Base-by-base conservation (phyloP, 2,888 invertebrate species). In the Philopedon plagiatum region DNA sequence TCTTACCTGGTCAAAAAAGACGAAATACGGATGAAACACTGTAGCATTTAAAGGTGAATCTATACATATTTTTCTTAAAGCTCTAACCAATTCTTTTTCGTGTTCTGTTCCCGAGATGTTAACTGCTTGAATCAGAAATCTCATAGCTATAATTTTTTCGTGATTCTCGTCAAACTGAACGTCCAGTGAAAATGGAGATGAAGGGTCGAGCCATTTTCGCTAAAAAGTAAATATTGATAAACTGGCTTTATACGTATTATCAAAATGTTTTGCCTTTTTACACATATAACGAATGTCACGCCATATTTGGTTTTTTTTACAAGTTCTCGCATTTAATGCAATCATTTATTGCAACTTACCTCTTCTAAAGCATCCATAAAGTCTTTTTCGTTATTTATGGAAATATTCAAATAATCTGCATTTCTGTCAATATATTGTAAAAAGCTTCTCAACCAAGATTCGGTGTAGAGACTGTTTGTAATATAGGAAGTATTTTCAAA, bases 11-110 rank as follows among this genome's bases (percentile, higher is more conserved):
- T 98, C 98, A 82, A 97, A 97, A 87, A 96, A 98, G 11, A 97
- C 95, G 83, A 97, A 98, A 83, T 96, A 97, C 0, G 97, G 97
- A 87, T 97, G 96, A 83, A 96, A 98, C 2, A 97, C 96, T 21
- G 94, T 96, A 62, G 93, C 95, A 81, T 96, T 96, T 9, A 96
- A 84, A 2, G 92, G 89, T 0, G 95, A 94, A 34, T 93, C 90
- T 9, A 89, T 86, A 76, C 95, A 94, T 13, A 96, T 91, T 75
- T 90, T 84, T 76, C 96, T 88, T 11, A 97, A 85, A 61, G 92
- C 93, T 79, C 91, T 89, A 7, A 96, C 95, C 96, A 97, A 96
- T 82, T 94, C 94, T 81, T 96, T 95, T 82, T 96, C 96, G 79
- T 94, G 93, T 83, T 95, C 95, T 0, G 96, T 95, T 61, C 96